Evolutionary conservation across 2,113 vertebrate genomes (phyloP).

Genomic region (Semnornis frantzii): DNA sequence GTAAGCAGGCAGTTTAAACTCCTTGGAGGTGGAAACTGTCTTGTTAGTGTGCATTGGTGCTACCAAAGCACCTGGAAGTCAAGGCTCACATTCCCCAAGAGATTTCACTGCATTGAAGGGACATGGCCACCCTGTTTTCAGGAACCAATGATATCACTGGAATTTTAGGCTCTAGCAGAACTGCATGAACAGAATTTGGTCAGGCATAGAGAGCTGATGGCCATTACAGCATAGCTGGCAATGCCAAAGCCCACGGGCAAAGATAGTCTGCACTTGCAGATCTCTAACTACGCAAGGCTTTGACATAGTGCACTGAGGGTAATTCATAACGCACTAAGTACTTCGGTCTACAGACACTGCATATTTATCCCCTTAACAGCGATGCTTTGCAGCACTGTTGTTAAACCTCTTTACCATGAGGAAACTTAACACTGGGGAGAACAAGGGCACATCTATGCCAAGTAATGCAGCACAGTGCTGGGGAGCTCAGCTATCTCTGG

Average conservation of each 20-base stretch:
- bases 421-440: neutral
- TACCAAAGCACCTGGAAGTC: neutral
- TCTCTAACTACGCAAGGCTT: neutral
- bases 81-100: neutral
- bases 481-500: neutral
- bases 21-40: neutral
- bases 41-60: too few relatives aligned
- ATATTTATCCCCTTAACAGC: neutral
- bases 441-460: neutral
- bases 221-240: neutral
- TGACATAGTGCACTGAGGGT: neutral
- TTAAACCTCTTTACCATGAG: neutral
- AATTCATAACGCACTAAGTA: neutral
- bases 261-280: neutral
- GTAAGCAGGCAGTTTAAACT: neutral
- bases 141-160: neutral
- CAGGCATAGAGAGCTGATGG: rapidly evolving
- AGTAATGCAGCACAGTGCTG: neutral
- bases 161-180: neutral
- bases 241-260: neutral
- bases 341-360: neutral
- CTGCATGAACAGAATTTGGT: neutral
- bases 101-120: neutral
- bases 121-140: neutral
- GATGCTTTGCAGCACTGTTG: neutral